Conservation (phyloP, 2,888 invertebrate species). For the Campopleginae sp. region DNA sequence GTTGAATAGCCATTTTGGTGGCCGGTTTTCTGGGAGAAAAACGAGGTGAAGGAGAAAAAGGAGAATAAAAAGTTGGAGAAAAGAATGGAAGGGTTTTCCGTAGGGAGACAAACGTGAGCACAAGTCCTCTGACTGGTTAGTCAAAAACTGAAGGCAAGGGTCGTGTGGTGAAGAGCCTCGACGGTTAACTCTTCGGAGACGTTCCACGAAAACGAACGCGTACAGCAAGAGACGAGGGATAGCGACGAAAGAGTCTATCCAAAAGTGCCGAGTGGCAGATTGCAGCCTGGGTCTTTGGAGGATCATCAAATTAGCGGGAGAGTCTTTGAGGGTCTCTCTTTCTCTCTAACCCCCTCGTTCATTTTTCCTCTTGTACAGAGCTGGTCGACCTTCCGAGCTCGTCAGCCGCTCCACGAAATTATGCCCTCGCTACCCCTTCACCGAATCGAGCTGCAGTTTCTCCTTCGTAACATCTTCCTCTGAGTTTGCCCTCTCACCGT, state of each 20-base stretch:
- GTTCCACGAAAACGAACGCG: slow-evolving; percentile 53
- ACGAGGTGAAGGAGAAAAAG: slow-evolving; percentile 48
- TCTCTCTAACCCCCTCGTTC: slow-evolving; percentile 20
- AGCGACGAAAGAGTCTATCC: slow-evolving; percentile 71
- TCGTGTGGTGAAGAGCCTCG: slow-evolving; percentile 72
- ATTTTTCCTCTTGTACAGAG: slow-evolving; percentile 67
- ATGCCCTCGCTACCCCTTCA: slow-evolving; percentile 78
- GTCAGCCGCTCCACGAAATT: slow-evolving; percentile 80
- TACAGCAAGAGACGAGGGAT: slow-evolving; percentile 48
- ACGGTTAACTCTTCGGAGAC: slow-evolving; percentile 74
- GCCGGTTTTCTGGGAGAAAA: background rate
- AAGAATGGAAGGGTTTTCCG: slow-evolving; percentile 62
- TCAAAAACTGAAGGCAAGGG: slow-evolving; percentile 54
- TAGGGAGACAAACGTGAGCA: slow-evolving; percentile 37
- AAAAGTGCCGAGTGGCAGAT: slow-evolving; percentile 81
- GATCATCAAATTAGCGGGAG: slow-evolving; percentile 84
- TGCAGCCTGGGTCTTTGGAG: slow-evolving; percentile 82
- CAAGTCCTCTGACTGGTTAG: slow-evolving; percentile 46
- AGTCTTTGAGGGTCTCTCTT: slow-evolving; percentile 81
- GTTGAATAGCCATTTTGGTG: slow-evolving; percentile 55
- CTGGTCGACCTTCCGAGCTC: slow-evolving; percentile 77
- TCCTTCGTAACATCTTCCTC: slow-evolving; percentile 60
- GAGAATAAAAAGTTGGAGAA: slow-evolving; percentile 60
- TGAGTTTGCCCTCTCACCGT: slow-evolving; percentile 37
- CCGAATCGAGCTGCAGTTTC: slow-evolving; percentile 79